Evolutionary conservation across 2,888 invertebrate genomes (phyloP).

Genomic region (Rhagophthalmus giganteus): DNA sequence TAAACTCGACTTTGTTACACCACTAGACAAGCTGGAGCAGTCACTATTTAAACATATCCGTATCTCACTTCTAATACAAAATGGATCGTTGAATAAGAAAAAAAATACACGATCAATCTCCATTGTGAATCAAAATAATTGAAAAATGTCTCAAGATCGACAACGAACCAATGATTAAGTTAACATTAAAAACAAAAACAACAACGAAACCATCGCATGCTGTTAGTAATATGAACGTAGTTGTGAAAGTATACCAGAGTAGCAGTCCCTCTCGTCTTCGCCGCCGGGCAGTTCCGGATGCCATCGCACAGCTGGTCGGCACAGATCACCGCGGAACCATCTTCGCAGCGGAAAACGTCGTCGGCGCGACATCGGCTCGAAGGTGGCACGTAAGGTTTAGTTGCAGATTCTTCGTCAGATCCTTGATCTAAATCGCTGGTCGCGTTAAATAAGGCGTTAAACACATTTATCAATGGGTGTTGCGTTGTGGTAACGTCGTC

Average conservation of each 20-base stretch:
- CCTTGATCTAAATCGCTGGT: slow-evolving; percentile 1
- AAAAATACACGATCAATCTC: too few species aligned
- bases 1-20: slow-evolving; percentile 3
- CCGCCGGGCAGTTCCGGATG: slow-evolving; percentile 65
- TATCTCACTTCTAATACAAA: too few species aligned
- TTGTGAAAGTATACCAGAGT: slow-evolving; percentile 34
- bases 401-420: not conserved
- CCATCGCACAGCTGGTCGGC: slow-evolving; percentile 66
- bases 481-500: slow-evolving; percentile 2
- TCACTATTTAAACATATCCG: too few species aligned
- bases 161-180: too few species aligned
- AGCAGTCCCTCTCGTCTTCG: slow-evolving; percentile 69
- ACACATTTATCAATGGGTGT: not conserved
- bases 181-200: not conserved
- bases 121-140: not conserved
- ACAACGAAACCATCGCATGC: slow-evolving; percentile 15
- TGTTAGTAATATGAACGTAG: slow-evolving; percentile 27
- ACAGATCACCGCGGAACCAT: slow-evolving; percentile 61
- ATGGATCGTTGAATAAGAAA: too few species aligned
- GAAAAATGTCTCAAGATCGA: too few species aligned
- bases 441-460: slow-evolving; percentile 4
- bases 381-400: slow-evolving; percentile 8
- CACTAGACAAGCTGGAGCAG: slow-evolving; percentile 19
- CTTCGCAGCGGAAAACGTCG: slow-evolving; percentile 58
- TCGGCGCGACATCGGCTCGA: slow-evolving; percentile 57